These are phyloP conservation scores for Ectemnius cavifrons DNA, from an alignment of 2,888 invertebrate genomes.

Conservation along the genomic window DNA sequence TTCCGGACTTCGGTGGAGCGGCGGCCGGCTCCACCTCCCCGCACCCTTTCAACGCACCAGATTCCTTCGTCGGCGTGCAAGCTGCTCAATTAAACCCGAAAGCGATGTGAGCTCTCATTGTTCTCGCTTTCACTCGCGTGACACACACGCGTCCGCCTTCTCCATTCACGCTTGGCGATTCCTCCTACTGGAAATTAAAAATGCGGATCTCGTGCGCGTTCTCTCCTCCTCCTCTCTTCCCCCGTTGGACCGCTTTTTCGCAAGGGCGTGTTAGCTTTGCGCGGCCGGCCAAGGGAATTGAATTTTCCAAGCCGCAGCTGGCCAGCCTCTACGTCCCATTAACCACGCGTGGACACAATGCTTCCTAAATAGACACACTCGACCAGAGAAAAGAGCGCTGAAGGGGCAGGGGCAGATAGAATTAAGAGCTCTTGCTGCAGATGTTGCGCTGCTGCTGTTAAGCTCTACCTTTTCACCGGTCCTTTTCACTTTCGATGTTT, in stretches of 20 bases:
- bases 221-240: too few species aligned
- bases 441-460: too few species aligned
- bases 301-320: slow-evolving; percentile 50
- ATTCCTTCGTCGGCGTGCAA: too few species aligned
- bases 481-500: too few species aligned
- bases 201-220: background rate
- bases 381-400: slow-evolving; percentile 14
- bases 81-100: background rate
- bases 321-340: slow-evolving; percentile 38
- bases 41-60: too few species aligned
- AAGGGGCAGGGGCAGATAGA: background rate
- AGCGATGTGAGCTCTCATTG: slow-evolving; percentile 1
- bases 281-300: slow-evolving; percentile 53
- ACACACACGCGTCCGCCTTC: too few species aligned
- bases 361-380: slow-evolving; percentile 44
- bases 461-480: too few species aligned
- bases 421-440: too few species aligned
- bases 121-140: background rate
- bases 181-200: background rate
- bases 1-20: background rate
- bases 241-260: background rate
- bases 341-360: slow-evolving; percentile 49
- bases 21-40: background rate
- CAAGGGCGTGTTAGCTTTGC: slow-evolving; percentile 47
- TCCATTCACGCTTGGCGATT: too few species aligned